phyloP scores from a whole-genome alignment of 2,888 invertebrate species.

The Diabrotica balteata region DNA sequence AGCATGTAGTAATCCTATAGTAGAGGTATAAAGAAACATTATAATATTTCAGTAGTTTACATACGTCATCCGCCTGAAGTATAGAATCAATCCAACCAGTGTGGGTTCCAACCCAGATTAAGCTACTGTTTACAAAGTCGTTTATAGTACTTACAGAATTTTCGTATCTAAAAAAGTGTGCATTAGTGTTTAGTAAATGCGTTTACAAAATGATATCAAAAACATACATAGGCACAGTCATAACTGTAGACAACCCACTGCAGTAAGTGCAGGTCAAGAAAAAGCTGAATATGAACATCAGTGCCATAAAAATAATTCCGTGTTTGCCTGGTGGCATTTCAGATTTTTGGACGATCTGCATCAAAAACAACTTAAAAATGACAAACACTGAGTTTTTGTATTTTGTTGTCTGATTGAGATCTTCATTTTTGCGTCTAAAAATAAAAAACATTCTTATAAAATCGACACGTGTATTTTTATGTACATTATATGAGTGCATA shows the following conservation, averaged over 20 bases:
- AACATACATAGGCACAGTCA: slow-evolving; percentile 65
- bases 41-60: neutral
- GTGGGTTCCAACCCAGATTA: slow-evolving; percentile 72
- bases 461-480: no score
- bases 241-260: slow-evolving; percentile 71
- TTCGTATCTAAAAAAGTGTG: slow-evolving; percentile 58
- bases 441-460: no score
- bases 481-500: no score
- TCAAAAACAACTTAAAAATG: neutral
- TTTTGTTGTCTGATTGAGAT: neutral
- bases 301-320: slow-evolving; percentile 60
- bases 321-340: slow-evolving; percentile 1
- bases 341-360: neutral
- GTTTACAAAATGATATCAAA: no score
- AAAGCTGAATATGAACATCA: slow-evolving; percentile 65
- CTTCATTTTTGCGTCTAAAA: no score
- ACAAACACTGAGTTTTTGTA: neutral
- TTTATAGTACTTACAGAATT: slow-evolving; percentile 69
- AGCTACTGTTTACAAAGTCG: slow-evolving; percentile 65
- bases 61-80: slow-evolving; percentile 5
- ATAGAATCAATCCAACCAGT: slow-evolving; percentile 66
- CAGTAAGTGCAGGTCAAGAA: slow-evolving; percentile 70
- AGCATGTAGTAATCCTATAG: no score
- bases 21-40: no score
- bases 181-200: no score